These are phyloP conservation scores for Clanis bilineata DNA, from an alignment of 2,888 invertebrate species.

Conservation along the genomic window DNA sequence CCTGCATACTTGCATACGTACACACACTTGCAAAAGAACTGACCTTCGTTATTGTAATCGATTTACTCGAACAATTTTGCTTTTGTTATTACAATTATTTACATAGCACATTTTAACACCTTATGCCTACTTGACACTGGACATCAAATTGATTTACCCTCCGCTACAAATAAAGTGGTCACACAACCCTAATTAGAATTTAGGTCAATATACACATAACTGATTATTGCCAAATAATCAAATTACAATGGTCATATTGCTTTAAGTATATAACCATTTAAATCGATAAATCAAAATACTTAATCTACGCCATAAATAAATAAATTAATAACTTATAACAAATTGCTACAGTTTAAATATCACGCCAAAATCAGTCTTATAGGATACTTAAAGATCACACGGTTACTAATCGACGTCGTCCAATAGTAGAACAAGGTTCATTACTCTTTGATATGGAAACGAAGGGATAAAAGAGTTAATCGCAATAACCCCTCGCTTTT, in stretches of 20 bases:
- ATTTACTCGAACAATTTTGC: constrained; percentile 67
- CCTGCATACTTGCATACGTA: constrained; percentile 81
- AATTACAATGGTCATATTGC: no score
- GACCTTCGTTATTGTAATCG: constrained; percentile 79
- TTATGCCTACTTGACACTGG: constrained; percentile 24
- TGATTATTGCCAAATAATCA: constrained; percentile 11
- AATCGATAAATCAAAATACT: no score
- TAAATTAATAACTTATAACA: background rate
- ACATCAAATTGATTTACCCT: constrained; percentile 5
- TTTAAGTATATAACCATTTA: no score
- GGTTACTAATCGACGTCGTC: constrained; percentile 69
- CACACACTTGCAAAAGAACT: constrained; percentile 74
- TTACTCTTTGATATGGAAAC: constrained; percentile 82
- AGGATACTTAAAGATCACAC: constrained; percentile 59
- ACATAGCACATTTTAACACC: constrained; percentile 38
- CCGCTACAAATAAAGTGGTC: background rate
- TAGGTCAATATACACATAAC: background rate
- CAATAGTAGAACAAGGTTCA: constrained; percentile 79
- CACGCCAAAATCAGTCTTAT: background rate
- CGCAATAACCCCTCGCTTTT: constrained; percentile 80
- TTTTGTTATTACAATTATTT: constrained; percentile 68
- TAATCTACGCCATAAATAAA: no score
- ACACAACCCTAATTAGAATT: constrained; percentile 14
- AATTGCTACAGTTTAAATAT: background rate
- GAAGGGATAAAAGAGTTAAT: constrained; percentile 82